Base-by-base conservation (phyloP, 2,113 vertebrate genomes). In the Colistium nudipinnis region DNA sequence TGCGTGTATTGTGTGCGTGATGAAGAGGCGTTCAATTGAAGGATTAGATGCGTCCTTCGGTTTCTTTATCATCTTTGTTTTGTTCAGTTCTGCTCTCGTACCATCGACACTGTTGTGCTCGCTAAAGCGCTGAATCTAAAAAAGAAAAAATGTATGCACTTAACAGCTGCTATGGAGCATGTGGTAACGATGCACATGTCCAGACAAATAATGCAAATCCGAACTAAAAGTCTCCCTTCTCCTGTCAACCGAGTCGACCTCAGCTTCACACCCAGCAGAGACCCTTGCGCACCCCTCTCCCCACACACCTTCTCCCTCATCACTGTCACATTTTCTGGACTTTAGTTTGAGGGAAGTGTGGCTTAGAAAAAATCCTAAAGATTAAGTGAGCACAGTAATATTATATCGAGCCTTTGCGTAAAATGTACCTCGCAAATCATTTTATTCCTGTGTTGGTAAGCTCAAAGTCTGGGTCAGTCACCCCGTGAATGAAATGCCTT, bases 191-290 rank as follows among this genome's bases (percentile, higher is more conserved):
- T 17, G 59, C 47, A 66, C 70, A 77, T 75, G 67, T 81, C 64
- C 74, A 62, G 69, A 38, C 74, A 85, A 74, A 81, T 70, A 65
- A 87, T 84, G 48, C 59, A 71, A 72, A 81, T 77, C 39, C 82
- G 56, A 76, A 64, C 73, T 70, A 56, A 72, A 66, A 59, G 59
- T 74, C 55, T 79, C 60, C 19, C 63, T n/a, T n/a, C 70, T 65
- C 36, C 78, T 57, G 25, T 76, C 67, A 60, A 49, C 43, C 19
- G 63, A 33, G 56, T 65, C 12, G 24, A 78, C 77, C 74, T 47
- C 72, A 74, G 35, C 80, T 70, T 85, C 75, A 81, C 85, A 76
- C 72, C 81, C 81, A 81, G 56, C 17, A 2, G 67, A 74, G 74
- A 30, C 56, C 60, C 45, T 33, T 28, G 1, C 12, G 52, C 54